Conservation (phyloP, 1,140 invertebrate genomes). For the Olivierus martensii region DNA sequence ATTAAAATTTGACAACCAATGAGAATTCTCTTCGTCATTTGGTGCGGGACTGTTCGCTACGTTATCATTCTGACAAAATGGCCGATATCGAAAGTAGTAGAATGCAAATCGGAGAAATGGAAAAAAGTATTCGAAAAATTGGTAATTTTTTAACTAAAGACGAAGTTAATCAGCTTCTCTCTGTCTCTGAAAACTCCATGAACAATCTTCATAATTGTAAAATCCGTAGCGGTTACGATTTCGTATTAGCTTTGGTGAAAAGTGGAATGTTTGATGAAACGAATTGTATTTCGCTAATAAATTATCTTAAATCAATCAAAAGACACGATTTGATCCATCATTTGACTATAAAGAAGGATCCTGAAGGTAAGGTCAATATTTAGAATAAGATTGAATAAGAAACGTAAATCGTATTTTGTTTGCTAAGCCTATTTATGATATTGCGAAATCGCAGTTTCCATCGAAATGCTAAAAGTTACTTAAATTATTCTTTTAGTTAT, state of each 20-base stretch:
- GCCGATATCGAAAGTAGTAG: neutral
- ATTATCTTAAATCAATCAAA: conserved; percentile 21
- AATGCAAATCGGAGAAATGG: neutral
- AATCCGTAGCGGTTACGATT: conserved; percentile 16
- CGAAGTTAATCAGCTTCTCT: conserved; percentile 9
- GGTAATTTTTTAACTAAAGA: conserved; percentile 8
- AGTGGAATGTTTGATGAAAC: conserved; percentile 23
- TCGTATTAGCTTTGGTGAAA: conserved; percentile 23
- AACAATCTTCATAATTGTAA: neutral
- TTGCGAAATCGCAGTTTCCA: no score
- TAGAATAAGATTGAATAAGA: no score
- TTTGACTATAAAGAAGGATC: no score
- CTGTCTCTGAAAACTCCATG: conserved; percentile 2
- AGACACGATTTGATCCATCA: conserved; percentile 24
- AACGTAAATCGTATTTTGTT: no score
- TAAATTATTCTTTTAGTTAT: no score
- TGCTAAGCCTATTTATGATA: no score
- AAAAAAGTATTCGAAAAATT: neutral
- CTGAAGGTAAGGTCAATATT: no score
- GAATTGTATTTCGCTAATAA: conserved; percentile 22
- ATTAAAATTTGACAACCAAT: neutral
- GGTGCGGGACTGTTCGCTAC: neutral
- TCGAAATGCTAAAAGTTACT: no score
- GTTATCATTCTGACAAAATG: neutral
- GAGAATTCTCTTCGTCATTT: neutral